Conservation (phyloP, 2,888 invertebrate species). For the Plagodis pulveraria region DNA sequence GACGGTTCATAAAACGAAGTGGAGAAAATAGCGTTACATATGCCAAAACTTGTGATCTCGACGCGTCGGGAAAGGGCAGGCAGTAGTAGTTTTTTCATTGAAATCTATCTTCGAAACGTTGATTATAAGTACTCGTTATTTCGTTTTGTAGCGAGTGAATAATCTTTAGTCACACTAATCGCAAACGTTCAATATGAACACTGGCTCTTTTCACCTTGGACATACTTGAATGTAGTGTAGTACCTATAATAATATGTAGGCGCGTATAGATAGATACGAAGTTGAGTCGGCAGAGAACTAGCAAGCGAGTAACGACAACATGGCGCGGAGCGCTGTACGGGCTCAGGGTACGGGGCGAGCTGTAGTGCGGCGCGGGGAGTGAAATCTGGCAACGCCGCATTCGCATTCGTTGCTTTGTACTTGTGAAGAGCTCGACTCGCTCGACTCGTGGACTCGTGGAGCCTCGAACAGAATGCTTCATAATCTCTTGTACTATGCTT, state of each 20-base stretch:
- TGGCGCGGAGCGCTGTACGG: conserved; percentile 39
- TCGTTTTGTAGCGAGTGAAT: conserved; percentile 7
- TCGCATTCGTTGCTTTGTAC: conserved; percentile 43
- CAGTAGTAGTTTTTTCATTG: neutral
- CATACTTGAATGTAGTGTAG: conserved; percentile 19
- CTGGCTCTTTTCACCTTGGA: conserved; percentile 29
- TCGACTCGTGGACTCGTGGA: neutral
- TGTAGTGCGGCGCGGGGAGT: conserved; percentile 42
- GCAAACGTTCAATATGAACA: conserved; percentile 8
- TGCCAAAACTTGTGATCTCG: too few relatives aligned
- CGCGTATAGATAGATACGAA: conserved; percentile 30
- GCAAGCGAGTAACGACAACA: conserved; percentile 37
- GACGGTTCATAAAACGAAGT: too few relatives aligned
- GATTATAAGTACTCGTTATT: neutral
- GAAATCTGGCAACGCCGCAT: conserved; percentile 63
- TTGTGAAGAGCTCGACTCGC: conserved; percentile 36
- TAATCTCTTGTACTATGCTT: neutral
- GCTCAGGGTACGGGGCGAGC: conserved; percentile 27
- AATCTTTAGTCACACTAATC: conserved; percentile 5
- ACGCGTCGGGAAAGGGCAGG: too few relatives aligned
- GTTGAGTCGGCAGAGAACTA: conserved; percentile 36
- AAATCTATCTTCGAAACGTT: neutral
- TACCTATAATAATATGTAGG: conserved; percentile 1
- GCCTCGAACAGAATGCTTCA: conserved; percentile 40
- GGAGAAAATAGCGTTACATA: too few relatives aligned